phyloP scores from a whole-genome alignment of 2,113 vertebrate species.

The Narcine bancroftii region DNA sequence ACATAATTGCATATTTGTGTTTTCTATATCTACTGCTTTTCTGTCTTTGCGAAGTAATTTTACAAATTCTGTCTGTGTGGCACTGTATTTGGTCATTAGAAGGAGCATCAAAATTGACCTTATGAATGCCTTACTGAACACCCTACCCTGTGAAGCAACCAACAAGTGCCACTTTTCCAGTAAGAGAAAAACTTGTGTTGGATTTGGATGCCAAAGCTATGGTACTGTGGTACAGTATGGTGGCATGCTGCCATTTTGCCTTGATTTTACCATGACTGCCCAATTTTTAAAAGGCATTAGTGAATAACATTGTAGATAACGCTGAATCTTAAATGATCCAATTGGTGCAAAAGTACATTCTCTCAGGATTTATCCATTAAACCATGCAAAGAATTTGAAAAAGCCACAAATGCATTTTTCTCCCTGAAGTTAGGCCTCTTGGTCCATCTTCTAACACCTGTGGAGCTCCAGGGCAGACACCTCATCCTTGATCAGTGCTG shows the following conservation, averaged over 20 bases:
- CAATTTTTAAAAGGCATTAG: neutral
- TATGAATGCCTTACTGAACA: neutral
- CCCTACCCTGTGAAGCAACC: too few species aligned
- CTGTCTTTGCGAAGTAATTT: neutral
- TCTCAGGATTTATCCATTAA: slow-evolving; percentile 21
- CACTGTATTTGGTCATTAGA: neutral
- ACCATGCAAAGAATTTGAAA: slow-evolving; percentile 36
- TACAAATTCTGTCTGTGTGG: too few species aligned
- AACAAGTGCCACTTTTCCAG: neutral
- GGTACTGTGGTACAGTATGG: neutral
- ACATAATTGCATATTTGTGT: neutral
- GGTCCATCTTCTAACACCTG: slow-evolving; percentile 42
- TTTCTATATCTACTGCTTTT: neutral
- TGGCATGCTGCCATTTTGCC: neutral
- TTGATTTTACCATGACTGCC: neutral
- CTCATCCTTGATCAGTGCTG: slow-evolving; percentile 40
- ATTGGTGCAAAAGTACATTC: neutral
- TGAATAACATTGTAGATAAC: neutral
- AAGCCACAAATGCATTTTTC: slow-evolving; percentile 42
- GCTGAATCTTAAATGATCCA: neutral
- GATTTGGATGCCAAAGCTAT: neutral
- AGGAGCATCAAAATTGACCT: neutral
- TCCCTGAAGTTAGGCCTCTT: slow-evolving; percentile 39
- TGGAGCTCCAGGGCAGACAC: slow-evolving; percentile 40
- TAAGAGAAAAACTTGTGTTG: neutral